phyloP scores from a whole-genome alignment of 2,888 invertebrate genomes.

The Morpho achilles region DNA sequence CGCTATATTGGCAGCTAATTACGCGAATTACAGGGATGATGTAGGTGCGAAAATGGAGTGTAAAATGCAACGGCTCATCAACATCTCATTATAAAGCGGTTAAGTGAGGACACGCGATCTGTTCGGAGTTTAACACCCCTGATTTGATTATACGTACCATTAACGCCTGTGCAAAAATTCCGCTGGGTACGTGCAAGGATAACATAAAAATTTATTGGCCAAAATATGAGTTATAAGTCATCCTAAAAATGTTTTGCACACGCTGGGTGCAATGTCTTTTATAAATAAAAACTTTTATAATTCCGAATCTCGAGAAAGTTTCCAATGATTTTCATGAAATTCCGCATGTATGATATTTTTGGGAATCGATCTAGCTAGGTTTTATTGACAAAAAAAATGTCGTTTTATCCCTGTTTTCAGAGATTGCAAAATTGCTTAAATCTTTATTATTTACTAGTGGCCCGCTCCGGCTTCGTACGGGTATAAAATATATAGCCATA shows the following conservation, averaged over 20 bases:
- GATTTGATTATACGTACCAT: constrained; percentile 25
- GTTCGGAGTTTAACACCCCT: constrained; percentile 27
- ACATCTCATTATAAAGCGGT: constrained; percentile 36
- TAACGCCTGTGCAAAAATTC: constrained; percentile 21
- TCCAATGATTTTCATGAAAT: too few relatives aligned
- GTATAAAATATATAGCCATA: too few relatives aligned
- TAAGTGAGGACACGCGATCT: constrained; percentile 32
- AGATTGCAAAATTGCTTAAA: too few relatives aligned
- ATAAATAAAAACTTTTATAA: too few relatives aligned
- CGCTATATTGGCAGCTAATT: constrained; percentile 42
- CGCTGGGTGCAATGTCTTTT: too few relatives aligned
- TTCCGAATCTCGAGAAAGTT: too few relatives aligned
- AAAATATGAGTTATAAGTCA: neutral
- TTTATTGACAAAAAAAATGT: too few relatives aligned
- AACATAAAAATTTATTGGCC: constrained; percentile 5
- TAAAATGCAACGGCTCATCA: constrained; percentile 46
- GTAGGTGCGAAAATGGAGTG: constrained; percentile 69
- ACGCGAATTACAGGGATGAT: constrained; percentile 55
- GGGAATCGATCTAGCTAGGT: too few relatives aligned
- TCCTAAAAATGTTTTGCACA: neutral
- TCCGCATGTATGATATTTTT: too few relatives aligned
- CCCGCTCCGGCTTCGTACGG: too few relatives aligned
- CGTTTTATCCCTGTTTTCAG: too few relatives aligned
- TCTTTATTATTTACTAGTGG: too few relatives aligned
- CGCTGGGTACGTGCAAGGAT: constrained; percentile 1